Conservation (phyloP, 2,113 vertebrate species). For the Oryzias woworae region DNA sequence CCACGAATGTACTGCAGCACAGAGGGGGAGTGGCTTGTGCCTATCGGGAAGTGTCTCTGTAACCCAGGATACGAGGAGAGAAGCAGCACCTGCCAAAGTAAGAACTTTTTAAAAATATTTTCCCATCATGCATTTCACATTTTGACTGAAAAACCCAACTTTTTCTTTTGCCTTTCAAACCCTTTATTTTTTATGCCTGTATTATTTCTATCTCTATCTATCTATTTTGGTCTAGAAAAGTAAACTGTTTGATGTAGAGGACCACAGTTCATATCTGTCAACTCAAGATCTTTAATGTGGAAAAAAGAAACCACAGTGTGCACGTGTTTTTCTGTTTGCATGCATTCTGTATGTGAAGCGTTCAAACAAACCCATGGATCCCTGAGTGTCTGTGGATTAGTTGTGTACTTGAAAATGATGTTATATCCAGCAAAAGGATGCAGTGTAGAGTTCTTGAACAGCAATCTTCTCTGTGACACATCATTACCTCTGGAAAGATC, state of each 20-base stretch:
- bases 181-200: background rate
- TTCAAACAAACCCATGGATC: constrained; percentile 35
- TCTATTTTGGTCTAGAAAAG: background rate
- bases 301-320: constrained; percentile 9
- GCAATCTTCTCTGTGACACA: constrained; percentile 58
- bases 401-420: constrained; percentile 21
- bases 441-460: constrained; percentile 23
- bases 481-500: constrained; percentile 64
- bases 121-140: constrained; percentile 4
- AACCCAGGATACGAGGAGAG: constrained; percentile 91
- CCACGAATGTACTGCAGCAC: constrained; percentile 99
- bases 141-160: background rate
- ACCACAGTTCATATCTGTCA: constrained; percentile 54
- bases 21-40: constrained; percentile 98
- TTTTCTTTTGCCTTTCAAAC: background rate
- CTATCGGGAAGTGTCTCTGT: constrained; percentile 96
- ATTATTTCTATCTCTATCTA: background rate
- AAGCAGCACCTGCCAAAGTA: constrained; percentile 94
- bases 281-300: constrained; percentile 25
- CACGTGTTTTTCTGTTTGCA: constrained; percentile 7
- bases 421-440: constrained; percentile 29
- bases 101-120: constrained; percentile 29
- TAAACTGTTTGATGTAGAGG: constrained; percentile 34
- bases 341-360: constrained; percentile 12
- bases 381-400: constrained; percentile 18